These are phyloP conservation scores for Phlogophora meticulosa DNA, from an alignment of 2,888 invertebrate genomes.

Conservation along the genomic window DNA sequence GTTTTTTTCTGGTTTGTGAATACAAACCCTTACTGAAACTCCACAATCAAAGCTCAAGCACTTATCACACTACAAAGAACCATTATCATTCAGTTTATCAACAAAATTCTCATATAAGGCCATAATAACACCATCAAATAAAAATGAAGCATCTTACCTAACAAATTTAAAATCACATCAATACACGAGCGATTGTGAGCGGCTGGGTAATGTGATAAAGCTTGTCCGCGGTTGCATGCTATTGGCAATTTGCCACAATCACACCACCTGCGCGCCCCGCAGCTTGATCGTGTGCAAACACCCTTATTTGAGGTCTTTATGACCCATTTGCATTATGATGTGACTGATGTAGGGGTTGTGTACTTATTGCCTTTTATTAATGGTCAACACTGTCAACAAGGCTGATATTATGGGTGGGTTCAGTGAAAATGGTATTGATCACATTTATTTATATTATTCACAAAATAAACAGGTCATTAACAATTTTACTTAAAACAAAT, in stretches of 20 bases:
- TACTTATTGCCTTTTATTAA: slow-evolving; percentile 1
- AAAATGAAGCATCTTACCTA: slow-evolving; percentile 17
- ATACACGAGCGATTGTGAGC: slow-evolving; percentile 53
- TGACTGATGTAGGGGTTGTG: neutral
- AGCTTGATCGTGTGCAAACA: slow-evolving; percentile 60
- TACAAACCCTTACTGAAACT: no score
- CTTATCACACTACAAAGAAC: no score
- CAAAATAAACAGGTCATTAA: no score
- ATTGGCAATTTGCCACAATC: slow-evolving; percentile 65
- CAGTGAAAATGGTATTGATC: neutral
- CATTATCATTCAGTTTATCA: no score
- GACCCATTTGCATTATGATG: slow-evolving; percentile 32
- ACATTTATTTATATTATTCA: no score
- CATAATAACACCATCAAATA: slow-evolving; percentile 25
- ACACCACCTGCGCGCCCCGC: slow-evolving; percentile 56
- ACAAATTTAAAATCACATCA: slow-evolving; percentile 54
- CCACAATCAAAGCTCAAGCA: no score
- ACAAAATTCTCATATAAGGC: no score
- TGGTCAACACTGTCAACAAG: slow-evolving; percentile 5
- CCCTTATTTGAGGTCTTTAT: slow-evolving; percentile 60
- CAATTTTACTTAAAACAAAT: no score
- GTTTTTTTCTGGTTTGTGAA: no score
- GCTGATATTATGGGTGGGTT: no score
- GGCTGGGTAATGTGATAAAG: slow-evolving; percentile 60
- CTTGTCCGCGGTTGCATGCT: slow-evolving; percentile 61